Evolutionary conservation across 1,140 invertebrate species (phyloP).

Genomic region (Macrobrachium rosenbergii): DNA sequence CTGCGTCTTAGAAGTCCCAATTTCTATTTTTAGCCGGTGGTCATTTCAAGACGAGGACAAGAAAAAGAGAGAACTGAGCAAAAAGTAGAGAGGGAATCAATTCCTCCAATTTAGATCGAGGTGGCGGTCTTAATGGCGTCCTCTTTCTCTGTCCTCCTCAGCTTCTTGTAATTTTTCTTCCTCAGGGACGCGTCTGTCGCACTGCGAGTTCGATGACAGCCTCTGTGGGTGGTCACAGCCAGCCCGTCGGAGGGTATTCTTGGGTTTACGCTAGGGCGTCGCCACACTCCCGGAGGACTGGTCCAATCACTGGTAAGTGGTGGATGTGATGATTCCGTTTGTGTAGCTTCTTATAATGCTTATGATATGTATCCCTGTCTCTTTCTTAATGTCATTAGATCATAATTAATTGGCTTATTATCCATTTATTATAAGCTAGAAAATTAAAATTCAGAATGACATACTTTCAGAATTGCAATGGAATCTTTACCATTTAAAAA

Average conservation of each 20-base stretch:
- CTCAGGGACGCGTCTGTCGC: conserved; percentile 22
- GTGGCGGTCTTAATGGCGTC: neutral
- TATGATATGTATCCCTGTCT: neutral
- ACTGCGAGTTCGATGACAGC: conserved; percentile 52
- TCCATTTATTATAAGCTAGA: no score
- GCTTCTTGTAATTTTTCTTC: neutral
- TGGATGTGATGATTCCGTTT: neutral
- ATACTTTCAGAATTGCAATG: no score
- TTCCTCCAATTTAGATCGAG: neutral
- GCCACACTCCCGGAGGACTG: conserved; percentile 56
- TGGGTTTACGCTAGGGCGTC: conserved; percentile 56
- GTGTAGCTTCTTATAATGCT: neutral
- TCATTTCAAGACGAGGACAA: no score
- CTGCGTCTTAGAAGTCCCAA: no score
- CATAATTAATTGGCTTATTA: no score
- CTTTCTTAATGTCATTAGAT: no score
- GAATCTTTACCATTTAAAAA: no score
- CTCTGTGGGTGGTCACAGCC: conserved; percentile 61
- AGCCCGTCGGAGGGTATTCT: conserved; percentile 35
- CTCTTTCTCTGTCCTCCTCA: neutral
- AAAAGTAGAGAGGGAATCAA: no score
- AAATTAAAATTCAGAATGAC: no score
- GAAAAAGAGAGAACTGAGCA: no score
- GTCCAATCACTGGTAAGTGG: conserved; percentile 57
- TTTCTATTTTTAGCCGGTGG: no score